A percentile compares a stretch with the other conserved stretches of the same genome.
phyloP scores from a whole-genome alignment of 2,797 vertebrate species.

The Botia kubotai region DNA sequence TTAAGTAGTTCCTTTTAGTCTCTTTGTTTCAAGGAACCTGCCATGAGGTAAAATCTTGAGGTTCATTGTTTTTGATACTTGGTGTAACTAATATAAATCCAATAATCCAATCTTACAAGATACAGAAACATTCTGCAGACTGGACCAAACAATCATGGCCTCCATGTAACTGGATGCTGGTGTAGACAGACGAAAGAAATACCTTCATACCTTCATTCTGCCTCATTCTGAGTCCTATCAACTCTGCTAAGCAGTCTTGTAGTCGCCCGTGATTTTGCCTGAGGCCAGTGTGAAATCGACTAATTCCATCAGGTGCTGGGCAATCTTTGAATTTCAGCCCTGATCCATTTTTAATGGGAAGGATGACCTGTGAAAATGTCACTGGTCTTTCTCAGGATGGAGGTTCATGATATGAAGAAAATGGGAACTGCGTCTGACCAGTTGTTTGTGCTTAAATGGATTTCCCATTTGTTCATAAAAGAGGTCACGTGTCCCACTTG shows the following conservation, averaged over 20 bases:
- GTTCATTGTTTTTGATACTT: not conserved
- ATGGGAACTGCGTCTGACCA: conserved; percentile 73
- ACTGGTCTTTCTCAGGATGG: conserved; percentile 68
- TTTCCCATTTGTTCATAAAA: conserved; percentile 66
- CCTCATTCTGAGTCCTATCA: conserved; percentile 27
- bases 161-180: not conserved
- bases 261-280: conserved; percentile 26
- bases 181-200: not conserved
- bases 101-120: not conserved
- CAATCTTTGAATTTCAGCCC: conserved; percentile 67
- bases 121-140: not conserved
- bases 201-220: not conserved
- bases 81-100: not conserved
- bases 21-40: not conserved
- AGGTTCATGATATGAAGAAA: conserved; percentile 63
- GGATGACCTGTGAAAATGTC: conserved; percentile 85
- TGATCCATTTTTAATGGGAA: conserved; percentile 80
- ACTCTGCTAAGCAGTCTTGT: conserved; percentile 11
- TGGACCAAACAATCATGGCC: not conserved
- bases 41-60: not conserved
- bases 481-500: no score
- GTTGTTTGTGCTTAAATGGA: conserved; percentile 77
- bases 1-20: not conserved
- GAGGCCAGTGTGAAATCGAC: conserved; percentile 51
- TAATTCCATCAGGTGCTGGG: conserved; percentile 63